Evolutionary conservation across 2,888 invertebrate species (phyloP), one percentile per base, ranked within the genome.

Genomic region (Drosophila multiciliata): DNA sequence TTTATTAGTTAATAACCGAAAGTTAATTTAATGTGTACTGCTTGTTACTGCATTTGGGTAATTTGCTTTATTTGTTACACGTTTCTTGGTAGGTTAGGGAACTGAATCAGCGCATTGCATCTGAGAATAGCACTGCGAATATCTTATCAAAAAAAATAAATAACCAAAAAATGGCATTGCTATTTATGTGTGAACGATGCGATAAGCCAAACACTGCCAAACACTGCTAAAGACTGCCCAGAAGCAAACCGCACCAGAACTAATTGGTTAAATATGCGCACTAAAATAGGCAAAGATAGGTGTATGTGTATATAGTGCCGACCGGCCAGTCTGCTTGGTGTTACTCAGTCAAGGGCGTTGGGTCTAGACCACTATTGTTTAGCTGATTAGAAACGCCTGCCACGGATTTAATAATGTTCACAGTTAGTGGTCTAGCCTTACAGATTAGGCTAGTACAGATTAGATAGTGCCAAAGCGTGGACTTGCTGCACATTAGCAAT

Each of bases 401-500:
- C 52, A 35, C 52, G 49, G 57, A 40, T 62, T 52, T 65, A n/a
- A 62, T 66, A 76, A 32, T 61, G 63, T 50, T 59, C 84, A 35
- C 79, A 60, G 72, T 60, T 59, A 78, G 73, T 83, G 86, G 78
- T 76, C 76, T 83, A 62, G 78, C 72, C 66, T 23, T 53, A 57
- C 4, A 42, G 88, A 84, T 88, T 53, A 88, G 84, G 87, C 23
- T 45, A 8, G 1, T 79, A 74, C 8, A 20, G 11, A 3, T 29
- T 17, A 12, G 32, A 11, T 62, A 65, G 20, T 5, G 29, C 29
- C 29, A 29, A 29, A 65, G 63, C 74, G 69, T 70, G 78, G 54
- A 29, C 73, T 38, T 38, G 11, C 35, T 42, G 40, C 42, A 76
- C 54, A 64, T 68, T 54, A 38, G 8, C 33, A 53, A 54, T 66